Base-by-base conservation (phyloP, 2,888 invertebrate species). In the Phaedon cochleariae region DNA sequence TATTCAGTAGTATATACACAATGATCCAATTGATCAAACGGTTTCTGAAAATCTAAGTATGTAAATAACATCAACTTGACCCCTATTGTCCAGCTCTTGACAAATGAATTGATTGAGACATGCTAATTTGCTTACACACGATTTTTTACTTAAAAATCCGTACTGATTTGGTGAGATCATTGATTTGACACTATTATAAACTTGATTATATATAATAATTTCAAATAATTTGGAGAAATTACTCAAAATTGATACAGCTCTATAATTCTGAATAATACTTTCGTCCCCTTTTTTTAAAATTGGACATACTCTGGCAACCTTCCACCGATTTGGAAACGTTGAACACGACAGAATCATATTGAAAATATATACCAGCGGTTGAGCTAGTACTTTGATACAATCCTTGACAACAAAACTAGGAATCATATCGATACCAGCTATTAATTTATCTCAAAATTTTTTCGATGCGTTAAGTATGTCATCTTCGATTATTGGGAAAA, bases 1-100 rank as follows among this genome's bases (percentile, higher is more conserved):
- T 22, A 2, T n/a, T 10, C n/a, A 53, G n/a, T 15, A 55, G 21
- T 12, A 46, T 21, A 18, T 46, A 41, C n/a, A n/a, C n/a, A n/a
- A 41, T 34, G 37, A 57, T 57, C 41, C 15, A 37, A 10, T 12
- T 58, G 65, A 65, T 73, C 71, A 65, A 73, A 74, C 1, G 71
- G 70, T 45, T 73, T 72, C 34, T 62, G 48, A 48, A 73, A 65
- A 48, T 73, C 73, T 10, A 60, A 63, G 21, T 10, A 60, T 61
- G 21, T 10, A 57, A 63, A 21, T 62, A 9, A 67, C 61, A 51
- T 70, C 69, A 18, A 71, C 67, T 57, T 73, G 70, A 12, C 31
- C 37, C 9, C 41, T 49, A 10, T 41, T 46, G 15, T 68, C 63
- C 45, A 67, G 46, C 4, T 52, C 53, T 17, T 59, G 31, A 12